Evolutionary conservation across 2,113 vertebrate species (phyloP).

Genomic region (Procavia capensis): DNA sequence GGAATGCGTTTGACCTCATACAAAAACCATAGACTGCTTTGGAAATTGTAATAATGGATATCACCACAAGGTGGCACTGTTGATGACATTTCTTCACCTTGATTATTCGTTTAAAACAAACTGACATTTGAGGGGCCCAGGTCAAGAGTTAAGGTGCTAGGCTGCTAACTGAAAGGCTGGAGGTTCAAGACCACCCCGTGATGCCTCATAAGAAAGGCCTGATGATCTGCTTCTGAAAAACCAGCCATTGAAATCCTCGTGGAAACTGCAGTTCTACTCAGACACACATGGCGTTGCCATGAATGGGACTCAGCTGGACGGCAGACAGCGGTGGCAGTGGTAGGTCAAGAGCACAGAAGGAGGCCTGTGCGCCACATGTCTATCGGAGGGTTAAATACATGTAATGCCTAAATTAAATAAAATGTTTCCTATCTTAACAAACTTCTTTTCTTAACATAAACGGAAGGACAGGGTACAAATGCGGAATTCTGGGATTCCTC

Average conservation of each 20-base stretch:
- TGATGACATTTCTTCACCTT: conserved; percentile 50
- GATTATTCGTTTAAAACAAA: not conserved
- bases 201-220: not conserved
- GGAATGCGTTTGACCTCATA: not conserved
- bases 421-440: conserved; percentile 30
- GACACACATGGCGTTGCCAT: not conserved
- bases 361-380: not conserved
- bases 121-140: not conserved
- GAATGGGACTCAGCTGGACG: not conserved
- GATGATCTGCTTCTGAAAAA: not conserved
- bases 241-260: not conserved
- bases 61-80: conserved; percentile 72
- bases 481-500: not conserved
- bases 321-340: not conserved
- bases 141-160: not conserved
- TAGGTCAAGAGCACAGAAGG: not conserved
- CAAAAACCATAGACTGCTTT: not conserved
- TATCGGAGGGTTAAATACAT: conserved; percentile 55
- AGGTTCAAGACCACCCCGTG: not conserved
- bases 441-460: not conserved
- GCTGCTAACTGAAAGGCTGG: not conserved
- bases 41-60: not conserved
- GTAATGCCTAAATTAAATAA: conserved; percentile 11
- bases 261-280: not conserved
- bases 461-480: not conserved